Evolutionary conservation across 2,113 vertebrate genomes (phyloP).

Genomic region (Vidua chalybeata): DNA sequence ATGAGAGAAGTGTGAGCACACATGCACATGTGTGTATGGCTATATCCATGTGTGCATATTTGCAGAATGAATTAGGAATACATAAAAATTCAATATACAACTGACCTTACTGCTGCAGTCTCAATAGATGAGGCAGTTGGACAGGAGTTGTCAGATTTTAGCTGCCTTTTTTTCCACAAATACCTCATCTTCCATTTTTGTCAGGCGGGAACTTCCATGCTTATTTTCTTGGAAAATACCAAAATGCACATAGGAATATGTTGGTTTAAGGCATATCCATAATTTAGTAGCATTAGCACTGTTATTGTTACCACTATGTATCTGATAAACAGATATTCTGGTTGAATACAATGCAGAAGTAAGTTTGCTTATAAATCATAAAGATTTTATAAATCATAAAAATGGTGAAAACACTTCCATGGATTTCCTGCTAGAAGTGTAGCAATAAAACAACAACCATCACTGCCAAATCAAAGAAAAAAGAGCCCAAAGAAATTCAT

Average conservation of each 20-base stretch:
- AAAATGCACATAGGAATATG: background rate
- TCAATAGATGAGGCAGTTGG: background rate
- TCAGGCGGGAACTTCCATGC: background rate
- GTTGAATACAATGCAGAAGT: accelerated
- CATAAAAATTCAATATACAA: background rate
- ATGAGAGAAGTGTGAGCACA: background rate
- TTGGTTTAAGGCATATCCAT: background rate
- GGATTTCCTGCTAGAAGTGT: background rate
- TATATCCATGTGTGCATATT: too few species aligned
- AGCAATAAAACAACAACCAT: background rate
- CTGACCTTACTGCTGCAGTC: background rate
- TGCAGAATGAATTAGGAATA: background rate
- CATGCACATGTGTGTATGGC: too few species aligned
- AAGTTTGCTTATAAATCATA: background rate
- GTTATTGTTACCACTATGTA: background rate
- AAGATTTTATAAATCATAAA: background rate
- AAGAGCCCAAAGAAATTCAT: background rate
- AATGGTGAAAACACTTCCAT: background rate
- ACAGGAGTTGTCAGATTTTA: background rate
- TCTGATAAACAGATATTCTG: background rate
- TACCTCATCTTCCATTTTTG: background rate
- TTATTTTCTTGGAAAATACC: background rate
- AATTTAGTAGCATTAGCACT: background rate
- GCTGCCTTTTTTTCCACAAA: background rate
- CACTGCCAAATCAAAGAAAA: background rate